Evolutionary conservation across 2,113 vertebrate species (phyloP).

Genomic region (Ia io): DNA sequence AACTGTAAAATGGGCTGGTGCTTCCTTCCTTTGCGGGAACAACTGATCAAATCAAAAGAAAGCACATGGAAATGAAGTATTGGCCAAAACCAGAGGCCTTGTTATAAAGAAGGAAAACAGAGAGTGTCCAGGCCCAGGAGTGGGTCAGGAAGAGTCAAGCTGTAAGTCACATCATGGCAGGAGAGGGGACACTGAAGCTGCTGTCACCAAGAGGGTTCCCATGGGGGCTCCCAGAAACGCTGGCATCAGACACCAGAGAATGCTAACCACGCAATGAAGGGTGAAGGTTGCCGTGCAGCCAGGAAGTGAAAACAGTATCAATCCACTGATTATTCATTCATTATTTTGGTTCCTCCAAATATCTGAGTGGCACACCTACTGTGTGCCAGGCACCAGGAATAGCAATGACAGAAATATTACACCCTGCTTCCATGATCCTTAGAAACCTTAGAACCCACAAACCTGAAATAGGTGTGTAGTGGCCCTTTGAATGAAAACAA

Average conservation of each 20-base stretch:
- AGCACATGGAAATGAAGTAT: neutral
- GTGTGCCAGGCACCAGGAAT: neutral
- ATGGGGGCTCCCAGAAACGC: neutral
- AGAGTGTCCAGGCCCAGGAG: neutral
- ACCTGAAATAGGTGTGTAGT: too few species aligned
- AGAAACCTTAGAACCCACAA: neutral
- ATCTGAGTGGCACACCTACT: neutral
- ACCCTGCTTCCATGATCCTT: neutral
- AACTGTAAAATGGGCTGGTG: neutral
- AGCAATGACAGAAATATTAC: neutral
- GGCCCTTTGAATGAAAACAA: neutral
- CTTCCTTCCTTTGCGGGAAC: neutral
- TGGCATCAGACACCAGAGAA: neutral
- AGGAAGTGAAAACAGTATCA: neutral
- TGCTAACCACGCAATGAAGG: neutral
- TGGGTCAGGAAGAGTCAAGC: neutral
- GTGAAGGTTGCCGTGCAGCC: neutral
- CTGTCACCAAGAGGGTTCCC: neutral
- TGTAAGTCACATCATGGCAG: neutral
- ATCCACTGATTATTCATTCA: neutral
- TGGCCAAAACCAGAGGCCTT: neutral
- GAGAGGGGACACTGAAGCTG: neutral
- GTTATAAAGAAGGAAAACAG: neutral
- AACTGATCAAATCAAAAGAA: neutral
- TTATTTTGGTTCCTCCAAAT: constrained; percentile 2